phyloP scores from a whole-genome alignment of 1,140 invertebrate genomes.

The Nautilus pompilius region DNA sequence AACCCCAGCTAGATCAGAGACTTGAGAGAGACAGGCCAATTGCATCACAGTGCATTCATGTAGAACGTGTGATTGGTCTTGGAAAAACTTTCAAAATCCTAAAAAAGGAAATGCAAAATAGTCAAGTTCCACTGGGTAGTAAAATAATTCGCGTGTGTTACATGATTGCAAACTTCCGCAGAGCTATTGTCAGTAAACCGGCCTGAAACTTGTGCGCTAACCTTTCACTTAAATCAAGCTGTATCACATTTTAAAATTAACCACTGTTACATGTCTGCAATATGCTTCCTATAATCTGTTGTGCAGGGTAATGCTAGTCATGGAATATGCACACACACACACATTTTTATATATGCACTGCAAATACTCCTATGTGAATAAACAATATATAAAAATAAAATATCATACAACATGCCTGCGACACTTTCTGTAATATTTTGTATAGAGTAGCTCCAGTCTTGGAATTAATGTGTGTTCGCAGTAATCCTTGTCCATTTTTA shows the following conservation, averaged over 20 bases:
- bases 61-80: constrained; percentile 22
- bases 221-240: constrained; percentile 1
- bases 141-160: constrained; percentile 18
- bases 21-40: constrained; percentile 17
- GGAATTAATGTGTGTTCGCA: constrained; percentile 8
- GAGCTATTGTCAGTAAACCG: constrained; percentile 15
- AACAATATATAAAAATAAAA: too few relatives aligned
- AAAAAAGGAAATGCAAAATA: constrained; percentile 4
- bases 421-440: constrained; percentile 10
- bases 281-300: too few relatives aligned
- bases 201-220: constrained; percentile 1
- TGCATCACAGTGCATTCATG: constrained; percentile 19
- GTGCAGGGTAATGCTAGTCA: too few relatives aligned
- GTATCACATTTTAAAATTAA: too few relatives aligned
- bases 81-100: constrained; percentile 22
- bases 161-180: constrained; percentile 16
- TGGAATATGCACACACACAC: too few relatives aligned
- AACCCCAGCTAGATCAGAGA: constrained; percentile 12
- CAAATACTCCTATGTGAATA: too few relatives aligned
- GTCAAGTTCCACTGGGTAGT: constrained; percentile 5
- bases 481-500: constrained; percentile 8
- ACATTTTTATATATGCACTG: too few relatives aligned
- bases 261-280: too few relatives aligned
- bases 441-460: constrained; percentile 7
- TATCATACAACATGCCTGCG: too few relatives aligned